Percentiles rank a stretch among this genome's conserved stretches.
These are phyloP conservation scores for Podarcis muralis DNA, from an alignment of 2,113 vertebrate species.

Conservation along the genomic window DNA sequence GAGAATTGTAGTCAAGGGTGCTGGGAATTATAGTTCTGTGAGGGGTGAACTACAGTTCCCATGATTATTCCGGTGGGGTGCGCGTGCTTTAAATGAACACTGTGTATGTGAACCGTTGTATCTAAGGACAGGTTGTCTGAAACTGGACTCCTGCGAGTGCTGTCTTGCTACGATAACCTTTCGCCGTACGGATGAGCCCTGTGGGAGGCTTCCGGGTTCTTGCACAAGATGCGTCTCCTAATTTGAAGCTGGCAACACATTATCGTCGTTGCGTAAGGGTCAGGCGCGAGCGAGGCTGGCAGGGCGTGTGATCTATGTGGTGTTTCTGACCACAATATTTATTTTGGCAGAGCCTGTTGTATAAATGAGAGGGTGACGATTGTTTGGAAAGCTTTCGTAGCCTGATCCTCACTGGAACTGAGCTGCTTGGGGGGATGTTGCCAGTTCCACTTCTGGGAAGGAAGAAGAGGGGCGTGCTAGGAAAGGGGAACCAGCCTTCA, in stretches of 20 bases:
- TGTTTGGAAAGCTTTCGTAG: slow-evolving; percentile 31
- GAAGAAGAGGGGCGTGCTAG: background rate
- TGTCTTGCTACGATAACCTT: background rate
- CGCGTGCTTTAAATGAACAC: no score
- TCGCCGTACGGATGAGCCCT: background rate
- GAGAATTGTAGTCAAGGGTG: no score
- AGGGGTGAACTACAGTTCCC: no score
- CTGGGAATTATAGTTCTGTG: no score
- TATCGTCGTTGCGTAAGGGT: background rate
- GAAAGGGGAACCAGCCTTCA: background rate
- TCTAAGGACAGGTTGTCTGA: background rate
- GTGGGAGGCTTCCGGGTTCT: background rate
- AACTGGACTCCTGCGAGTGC: background rate
- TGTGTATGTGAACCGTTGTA: background rate
- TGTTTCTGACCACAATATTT: background rate
- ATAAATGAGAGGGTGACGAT: background rate
- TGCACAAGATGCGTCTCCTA: background rate
- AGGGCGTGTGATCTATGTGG: background rate
- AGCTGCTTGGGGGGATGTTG: background rate
- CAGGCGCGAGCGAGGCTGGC: background rate
- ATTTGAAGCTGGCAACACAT: background rate
- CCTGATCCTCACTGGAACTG: slow-evolving; percentile 10
- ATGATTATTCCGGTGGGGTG: no score
- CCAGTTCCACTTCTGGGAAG: background rate
- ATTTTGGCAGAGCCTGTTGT: background rate